These are phyloP conservation scores for Piezodorus guildinii DNA, from an alignment of 1,140 invertebrate species.

Conservation along the genomic window DNA sequence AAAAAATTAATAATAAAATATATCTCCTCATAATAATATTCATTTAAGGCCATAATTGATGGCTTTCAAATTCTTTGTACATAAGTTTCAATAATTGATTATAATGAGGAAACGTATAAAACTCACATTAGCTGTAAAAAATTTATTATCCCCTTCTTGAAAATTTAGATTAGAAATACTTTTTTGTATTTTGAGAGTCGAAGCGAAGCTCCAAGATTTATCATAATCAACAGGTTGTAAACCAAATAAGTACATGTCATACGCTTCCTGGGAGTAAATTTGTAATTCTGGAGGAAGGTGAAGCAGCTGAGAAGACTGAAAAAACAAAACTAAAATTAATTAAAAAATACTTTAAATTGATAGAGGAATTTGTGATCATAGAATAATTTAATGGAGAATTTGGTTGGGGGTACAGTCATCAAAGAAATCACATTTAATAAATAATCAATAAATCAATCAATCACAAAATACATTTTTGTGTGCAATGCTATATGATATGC, in stretches of 20 bases:
- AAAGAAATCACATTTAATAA: no score
- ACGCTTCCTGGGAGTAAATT: not conserved
- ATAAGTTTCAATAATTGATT: no score
- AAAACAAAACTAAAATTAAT: conserved; percentile 1
- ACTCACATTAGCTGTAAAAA: not conserved
- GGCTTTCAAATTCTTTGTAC: no score
- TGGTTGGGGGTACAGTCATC: no score
- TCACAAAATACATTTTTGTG: no score
- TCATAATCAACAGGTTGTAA: conserved; percentile 17
- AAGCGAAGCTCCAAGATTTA: conserved; percentile 11
- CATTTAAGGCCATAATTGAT: no score
- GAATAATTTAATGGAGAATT: no score
- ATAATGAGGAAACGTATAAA: not conserved
- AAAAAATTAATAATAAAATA: not conserved
- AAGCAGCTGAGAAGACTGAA: conserved; percentile 5
- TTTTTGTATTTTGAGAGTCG: not conserved
- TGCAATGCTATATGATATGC: no score
- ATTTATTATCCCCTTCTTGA: not conserved
- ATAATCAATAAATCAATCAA: no score
- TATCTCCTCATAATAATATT: no score
- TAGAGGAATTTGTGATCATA: no score
- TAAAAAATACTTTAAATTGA: no score
- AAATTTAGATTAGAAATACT: not conserved
- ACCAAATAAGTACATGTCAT: conserved; percentile 5
- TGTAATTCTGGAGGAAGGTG: conserved; percentile 10